phyloP scores from a whole-genome alignment of 92 coral and sea anemone species.

The Phymanthus crucifer region DNA sequence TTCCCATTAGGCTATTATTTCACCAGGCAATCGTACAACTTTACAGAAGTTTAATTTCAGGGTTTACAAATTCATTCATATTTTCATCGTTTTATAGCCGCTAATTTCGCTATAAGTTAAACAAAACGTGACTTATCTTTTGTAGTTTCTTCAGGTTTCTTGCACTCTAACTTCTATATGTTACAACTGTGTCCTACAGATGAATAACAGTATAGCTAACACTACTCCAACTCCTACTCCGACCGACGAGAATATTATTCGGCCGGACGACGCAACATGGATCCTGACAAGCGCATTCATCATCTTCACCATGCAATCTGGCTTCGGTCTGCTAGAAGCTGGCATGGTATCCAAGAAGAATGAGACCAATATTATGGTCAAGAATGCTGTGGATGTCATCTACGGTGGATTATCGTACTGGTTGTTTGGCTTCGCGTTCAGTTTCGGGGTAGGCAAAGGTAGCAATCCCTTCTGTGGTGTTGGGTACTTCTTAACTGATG shows the following conservation, averaged over 20 bases:
- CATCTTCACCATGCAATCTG: constrained; percentile 97
- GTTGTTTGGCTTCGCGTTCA: constrained; percentile 83
- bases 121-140: too few species aligned
- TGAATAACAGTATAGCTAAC: background rate
- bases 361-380: constrained; percentile 80
- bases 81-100: too few species aligned
- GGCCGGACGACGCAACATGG: constrained; percentile 94
- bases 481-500: constrained; percentile 68
- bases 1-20: too few species aligned
- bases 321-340: constrained; percentile 88
- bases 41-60: too few species aligned
- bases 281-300: constrained; percentile 91
- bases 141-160: too few species aligned
- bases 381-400: constrained; percentile 77
- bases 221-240: constrained; percentile 10
- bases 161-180: too few species aligned
- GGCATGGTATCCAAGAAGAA: constrained; percentile 85
- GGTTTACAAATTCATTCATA: too few species aligned
- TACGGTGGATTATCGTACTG: constrained; percentile 82
- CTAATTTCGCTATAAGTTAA: too few species aligned
- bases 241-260: constrained; percentile 25
- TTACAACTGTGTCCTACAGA: background rate
- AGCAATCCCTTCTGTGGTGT: constrained; percentile 66
- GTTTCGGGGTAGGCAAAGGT: constrained; percentile 61
- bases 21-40: too few species aligned